A percentile compares a stretch with the other conserved stretches of the same genome.
Conservation (phyloP, 1,140 invertebrate species). For the Heterodera schachtii region DNA sequence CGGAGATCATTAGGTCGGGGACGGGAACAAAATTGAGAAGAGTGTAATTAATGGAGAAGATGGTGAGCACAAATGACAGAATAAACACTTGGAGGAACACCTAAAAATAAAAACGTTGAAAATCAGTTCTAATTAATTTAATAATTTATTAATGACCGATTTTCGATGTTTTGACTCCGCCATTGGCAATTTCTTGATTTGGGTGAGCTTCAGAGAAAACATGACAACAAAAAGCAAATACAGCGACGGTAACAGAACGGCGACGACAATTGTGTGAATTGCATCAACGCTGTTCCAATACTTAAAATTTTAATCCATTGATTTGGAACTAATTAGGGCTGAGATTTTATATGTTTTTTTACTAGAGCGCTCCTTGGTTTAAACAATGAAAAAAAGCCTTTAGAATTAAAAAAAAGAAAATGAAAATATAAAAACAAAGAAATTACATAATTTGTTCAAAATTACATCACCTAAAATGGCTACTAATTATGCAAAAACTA, state of each 20-base stretch:
- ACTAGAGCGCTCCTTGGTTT: too few relatives aligned
- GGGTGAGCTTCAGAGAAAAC: conserved; percentile 1
- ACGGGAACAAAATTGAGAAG: background rate
- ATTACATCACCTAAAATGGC: too few relatives aligned
- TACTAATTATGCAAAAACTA: too few relatives aligned
- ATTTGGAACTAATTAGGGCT: too few relatives aligned
- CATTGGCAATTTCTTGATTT: background rate
- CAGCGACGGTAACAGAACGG: background rate
- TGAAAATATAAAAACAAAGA: background rate
- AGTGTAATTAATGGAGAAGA: background rate
- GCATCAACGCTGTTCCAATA: background rate
- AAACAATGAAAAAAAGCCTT: too few relatives aligned
- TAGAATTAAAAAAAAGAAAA: too few relatives aligned
- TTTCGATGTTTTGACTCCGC: background rate
- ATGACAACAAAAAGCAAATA: conserved; percentile 14
- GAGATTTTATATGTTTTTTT: too few relatives aligned
- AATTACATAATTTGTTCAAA: too few relatives aligned
- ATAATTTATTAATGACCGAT: background rate
- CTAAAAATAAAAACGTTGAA: background rate
- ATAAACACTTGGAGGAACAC: conserved; percentile 7
- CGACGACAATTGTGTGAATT: background rate
- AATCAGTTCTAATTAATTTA: too few relatives aligned
- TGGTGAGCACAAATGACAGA: background rate
- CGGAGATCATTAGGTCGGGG: background rate
- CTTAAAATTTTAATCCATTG: background rate